Evolutionary conservation across 2,888 invertebrate genomes (phyloP).

Genomic region (Drosophila mimica): DNA sequence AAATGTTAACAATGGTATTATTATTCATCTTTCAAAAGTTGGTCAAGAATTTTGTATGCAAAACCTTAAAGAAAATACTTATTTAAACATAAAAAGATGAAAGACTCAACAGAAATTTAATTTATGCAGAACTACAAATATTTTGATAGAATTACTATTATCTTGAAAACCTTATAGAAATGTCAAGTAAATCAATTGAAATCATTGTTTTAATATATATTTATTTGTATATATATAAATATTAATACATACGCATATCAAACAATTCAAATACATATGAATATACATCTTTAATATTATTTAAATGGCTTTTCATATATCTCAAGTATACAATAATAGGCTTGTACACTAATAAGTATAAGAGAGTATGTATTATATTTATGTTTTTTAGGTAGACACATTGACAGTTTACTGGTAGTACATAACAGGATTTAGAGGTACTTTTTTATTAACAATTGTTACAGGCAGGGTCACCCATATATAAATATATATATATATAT

Average conservation of each 20-base stretch:
- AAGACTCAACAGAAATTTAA: too few species aligned
- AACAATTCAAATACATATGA: conserved; percentile 43
- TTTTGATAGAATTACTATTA: not conserved
- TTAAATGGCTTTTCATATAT: conserved; percentile 13
- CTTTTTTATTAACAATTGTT: conserved; percentile 48
- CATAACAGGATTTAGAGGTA: conserved; percentile 41
- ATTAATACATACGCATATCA: conserved; percentile 40
- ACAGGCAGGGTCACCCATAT: conserved; percentile 35
- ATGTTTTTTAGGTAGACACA: conserved; percentile 41
- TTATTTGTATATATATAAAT: conserved; percentile 64
- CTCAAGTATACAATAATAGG: conserved; percentile 18
- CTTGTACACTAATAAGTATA: conserved; percentile 24
- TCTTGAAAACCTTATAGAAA: not conserved
- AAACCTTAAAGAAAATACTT: not conserved
- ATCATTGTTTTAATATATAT: conserved; percentile 31
- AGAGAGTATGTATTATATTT: conserved; percentile 8
- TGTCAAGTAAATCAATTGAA: not conserved
- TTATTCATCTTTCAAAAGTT: not conserved
- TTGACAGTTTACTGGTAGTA: conserved; percentile 32
- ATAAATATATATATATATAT: conserved; percentile 6
- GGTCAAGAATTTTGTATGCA: not conserved
- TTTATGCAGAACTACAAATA: not conserved
- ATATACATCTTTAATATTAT: conserved; percentile 37
- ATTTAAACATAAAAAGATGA: not conserved
- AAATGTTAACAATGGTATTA: not conserved